Conservation (phyloP, 2,888 invertebrate genomes). For the Leucoptera coffeella region DNA sequence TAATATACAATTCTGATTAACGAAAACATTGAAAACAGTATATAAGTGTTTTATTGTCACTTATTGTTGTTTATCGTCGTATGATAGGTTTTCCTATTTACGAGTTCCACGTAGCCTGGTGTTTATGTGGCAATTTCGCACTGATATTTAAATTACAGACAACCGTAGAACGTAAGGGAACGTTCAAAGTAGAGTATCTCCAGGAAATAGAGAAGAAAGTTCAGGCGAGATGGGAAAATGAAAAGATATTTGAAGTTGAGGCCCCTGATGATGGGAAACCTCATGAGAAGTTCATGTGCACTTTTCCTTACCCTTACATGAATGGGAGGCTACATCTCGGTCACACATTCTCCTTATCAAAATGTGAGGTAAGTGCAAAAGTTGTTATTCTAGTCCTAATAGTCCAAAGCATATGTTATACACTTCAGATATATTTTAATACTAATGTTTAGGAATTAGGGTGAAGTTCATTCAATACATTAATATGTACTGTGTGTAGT, state of each 20-base stretch:
- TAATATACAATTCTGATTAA: too few relatives aligned
- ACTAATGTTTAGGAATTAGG: too few relatives aligned
- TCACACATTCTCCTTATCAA: conserved; percentile 93
- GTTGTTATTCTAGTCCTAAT: too few relatives aligned
- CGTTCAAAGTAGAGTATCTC: conserved; percentile 92
- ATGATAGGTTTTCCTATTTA: too few relatives aligned
- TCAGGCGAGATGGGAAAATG: conserved; percentile 79
- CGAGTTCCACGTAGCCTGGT: too few relatives aligned
- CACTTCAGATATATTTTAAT: too few relatives aligned
- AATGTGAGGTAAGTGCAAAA: conserved; percentile 93
- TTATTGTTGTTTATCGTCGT: too few relatives aligned
- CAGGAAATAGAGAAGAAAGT: conserved; percentile 83
- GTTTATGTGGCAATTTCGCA: conserved; percentile 3
- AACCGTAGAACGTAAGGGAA: conserved; percentile 69
- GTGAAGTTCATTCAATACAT: too few relatives aligned
- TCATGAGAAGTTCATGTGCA: conserved; percentile 82
- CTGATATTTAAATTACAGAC: conserved; percentile 19
- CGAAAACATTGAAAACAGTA: too few relatives aligned
- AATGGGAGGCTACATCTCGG: conserved; percentile 97
- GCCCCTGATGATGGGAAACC: conserved; percentile 58
- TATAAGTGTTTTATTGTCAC: too few relatives aligned
- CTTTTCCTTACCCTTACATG: conserved; percentile 99
- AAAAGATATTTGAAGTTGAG: conserved; percentile 77
- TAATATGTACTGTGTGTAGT: too few relatives aligned
- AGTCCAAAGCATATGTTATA: too few relatives aligned